Evolutionary conservation across 2,797 vertebrate species (phyloP).

Genomic region (Lepus townsendii): DNA sequence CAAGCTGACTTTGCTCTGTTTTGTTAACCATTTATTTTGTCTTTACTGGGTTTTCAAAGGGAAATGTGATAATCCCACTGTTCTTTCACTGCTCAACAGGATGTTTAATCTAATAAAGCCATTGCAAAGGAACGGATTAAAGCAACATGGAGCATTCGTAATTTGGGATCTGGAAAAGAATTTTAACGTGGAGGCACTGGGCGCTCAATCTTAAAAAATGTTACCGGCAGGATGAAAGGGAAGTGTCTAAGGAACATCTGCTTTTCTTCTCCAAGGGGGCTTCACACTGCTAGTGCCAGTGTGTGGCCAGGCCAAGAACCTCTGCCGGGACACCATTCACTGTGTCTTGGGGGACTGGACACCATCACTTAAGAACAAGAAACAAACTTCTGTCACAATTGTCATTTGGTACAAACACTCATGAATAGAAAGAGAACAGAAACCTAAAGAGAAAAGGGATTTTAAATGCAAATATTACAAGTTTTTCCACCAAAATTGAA

Average conservation of each 20-base stretch:
- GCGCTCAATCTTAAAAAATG: conserved; percentile 84
- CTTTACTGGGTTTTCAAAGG: conserved; percentile 89
- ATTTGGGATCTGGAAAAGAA: conserved; percentile 88
- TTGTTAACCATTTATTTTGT: conserved; percentile 90
- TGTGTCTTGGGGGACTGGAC: not conserved
- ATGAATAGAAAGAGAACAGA: conserved; percentile 29
- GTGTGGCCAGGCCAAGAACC: not conserved
- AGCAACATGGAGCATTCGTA: conserved; percentile 88
- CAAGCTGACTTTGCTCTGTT: conserved; percentile 87
- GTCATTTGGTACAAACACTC: conserved; percentile 47
- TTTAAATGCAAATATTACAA: not conserved
- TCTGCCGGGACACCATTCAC: not conserved
- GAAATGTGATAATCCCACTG: conserved; percentile 89
- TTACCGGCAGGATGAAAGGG: conserved; percentile 83
- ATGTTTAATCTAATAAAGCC: conserved; percentile 90
- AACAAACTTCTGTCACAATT: conserved; percentile 8
- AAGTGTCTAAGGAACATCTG: conserved; percentile 80
- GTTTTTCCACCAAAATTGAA: not conserved
- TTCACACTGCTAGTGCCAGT: conserved; percentile 1
- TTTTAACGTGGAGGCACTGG: conserved; percentile 83
- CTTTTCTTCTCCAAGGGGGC: conserved; percentile 82
- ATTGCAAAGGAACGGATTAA: conserved; percentile 88
- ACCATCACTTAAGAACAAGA: not conserved
- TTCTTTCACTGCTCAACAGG: conserved; percentile 85
- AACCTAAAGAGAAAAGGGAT: not conserved